These are phyloP conservation scores for Synchiropus splendidus DNA, from an alignment of 2,113 vertebrate genomes.

Conservation along the genomic window DNA sequence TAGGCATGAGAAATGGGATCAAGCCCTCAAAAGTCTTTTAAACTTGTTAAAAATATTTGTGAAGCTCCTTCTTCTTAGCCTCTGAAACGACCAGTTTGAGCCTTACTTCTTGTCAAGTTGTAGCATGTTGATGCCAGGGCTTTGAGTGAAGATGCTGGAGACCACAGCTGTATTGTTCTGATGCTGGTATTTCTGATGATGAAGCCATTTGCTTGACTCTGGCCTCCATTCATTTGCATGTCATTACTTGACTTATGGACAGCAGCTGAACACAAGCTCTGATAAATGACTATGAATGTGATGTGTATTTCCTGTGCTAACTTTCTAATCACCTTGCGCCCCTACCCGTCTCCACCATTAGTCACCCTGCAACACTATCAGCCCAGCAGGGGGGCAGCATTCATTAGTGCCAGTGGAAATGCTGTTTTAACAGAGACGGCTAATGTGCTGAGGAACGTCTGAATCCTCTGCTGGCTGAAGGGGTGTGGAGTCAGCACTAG, in stretches of 20 bases:
- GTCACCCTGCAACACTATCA: constrained; percentile 50
- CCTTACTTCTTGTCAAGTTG: background rate
- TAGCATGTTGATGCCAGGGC: too few relatives aligned
- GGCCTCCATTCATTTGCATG: constrained; percentile 46
- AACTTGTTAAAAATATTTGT: too few relatives aligned
- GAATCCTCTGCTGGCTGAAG: constrained; percentile 27
- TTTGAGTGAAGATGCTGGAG: background rate
- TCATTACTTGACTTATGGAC: constrained; percentile 16
- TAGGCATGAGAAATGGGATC: too few relatives aligned
- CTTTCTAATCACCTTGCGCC: constrained; percentile 36
- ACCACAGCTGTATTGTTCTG: constrained; percentile 26
- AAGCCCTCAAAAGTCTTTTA: too few relatives aligned
- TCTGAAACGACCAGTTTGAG: background rate
- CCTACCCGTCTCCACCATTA: constrained; percentile 41
- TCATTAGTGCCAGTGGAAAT: constrained; percentile 50
- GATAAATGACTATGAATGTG: constrained; percentile 18
- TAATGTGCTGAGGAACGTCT: constrained; percentile 34
- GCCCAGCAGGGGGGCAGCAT: constrained; percentile 45
- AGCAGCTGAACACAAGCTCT: constrained; percentile 1
- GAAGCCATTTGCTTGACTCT: constrained; percentile 44
- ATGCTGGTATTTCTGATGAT: constrained; percentile 29
- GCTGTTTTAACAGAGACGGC: constrained; percentile 16
- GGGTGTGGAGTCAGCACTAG: constrained; percentile 33
- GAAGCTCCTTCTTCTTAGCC: too few relatives aligned
- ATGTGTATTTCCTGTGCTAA: constrained; percentile 25